phyloP scores from a whole-genome alignment of 2,113 vertebrate genomes.

The Morone chrysops region DNA sequence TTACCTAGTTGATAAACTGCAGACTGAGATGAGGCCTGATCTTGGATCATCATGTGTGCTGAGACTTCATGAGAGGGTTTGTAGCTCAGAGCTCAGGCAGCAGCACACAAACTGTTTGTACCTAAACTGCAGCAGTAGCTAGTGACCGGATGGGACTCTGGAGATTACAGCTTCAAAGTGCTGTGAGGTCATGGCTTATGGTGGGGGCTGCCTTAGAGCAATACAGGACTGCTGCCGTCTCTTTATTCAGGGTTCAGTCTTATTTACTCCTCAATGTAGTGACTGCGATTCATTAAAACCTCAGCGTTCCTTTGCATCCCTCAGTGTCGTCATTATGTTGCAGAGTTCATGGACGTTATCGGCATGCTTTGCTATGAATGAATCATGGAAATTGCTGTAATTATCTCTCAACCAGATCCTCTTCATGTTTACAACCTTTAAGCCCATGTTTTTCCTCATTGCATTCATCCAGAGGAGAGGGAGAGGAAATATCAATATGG shows the following conservation, averaged over 20 bases:
- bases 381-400: constrained; percentile 79
- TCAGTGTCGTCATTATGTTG: constrained; percentile 54
- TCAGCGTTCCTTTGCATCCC: constrained; percentile 38
- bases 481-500: constrained; percentile 69
- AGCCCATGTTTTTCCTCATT: constrained; percentile 62
- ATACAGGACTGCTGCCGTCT: constrained; percentile 3
- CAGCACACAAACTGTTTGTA: constrained; percentile 33
- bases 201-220: background rate
- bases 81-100: constrained; percentile 1
- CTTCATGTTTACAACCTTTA: constrained; percentile 78
- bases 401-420: constrained; percentile 76
- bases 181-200: constrained; percentile 29
- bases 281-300: constrained; percentile 60
- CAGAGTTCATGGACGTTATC: constrained; percentile 71
- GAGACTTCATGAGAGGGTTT: constrained; percentile 3
- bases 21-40: background rate
- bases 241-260: constrained; percentile 13
- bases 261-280: constrained; percentile 47
- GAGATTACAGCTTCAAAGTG: constrained; percentile 49
- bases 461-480: constrained; percentile 42
- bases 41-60: background rate
- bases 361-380: constrained; percentile 63
- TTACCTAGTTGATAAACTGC: background rate
- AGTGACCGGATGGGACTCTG: constrained; percentile 21
- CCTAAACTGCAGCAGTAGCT: constrained; percentile 23